Base-by-base conservation (phyloP, 2,113 vertebrate genomes). In the Zootoca vivipara region DNA sequence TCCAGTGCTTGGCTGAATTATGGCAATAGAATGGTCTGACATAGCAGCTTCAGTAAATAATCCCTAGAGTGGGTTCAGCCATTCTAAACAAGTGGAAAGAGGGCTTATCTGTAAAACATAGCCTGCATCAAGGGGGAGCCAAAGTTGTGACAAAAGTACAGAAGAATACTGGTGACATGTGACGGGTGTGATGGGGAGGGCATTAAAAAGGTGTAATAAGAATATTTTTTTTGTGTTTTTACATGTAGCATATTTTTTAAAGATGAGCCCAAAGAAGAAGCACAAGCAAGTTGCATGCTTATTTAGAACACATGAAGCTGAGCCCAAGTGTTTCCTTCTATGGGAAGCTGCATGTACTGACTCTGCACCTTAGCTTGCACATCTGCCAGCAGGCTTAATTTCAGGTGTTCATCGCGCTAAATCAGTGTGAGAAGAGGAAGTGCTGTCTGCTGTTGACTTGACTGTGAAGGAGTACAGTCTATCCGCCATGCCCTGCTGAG, bases 401-500 rank as follows among this genome's bases (percentile, higher is more conserved):
- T 81, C n/a, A 81, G 16, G 58, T 81, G 8, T 35, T 62, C 18
- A 5, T 62, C n/a, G 58, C 58, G 8, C 18, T 80, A 33, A 3
- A 20, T 62, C 10, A 35, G n/a, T 81, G 56, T 81, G 56, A 81
- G 7, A 81, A 81, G 9, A 81, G n/a, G 18, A 35, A 62, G 33
- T 74, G 8, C 35, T 5, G 7, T 33, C 16, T 83, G 65, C 64
- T 70, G 26, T 65, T 83, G 82, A 15, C 38, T 67, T 28, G 62
- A 42, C 5, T 15, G 35, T 83, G 78, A 88, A 85, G 20, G 75
- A 86, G 86, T 81, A 87, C 26, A 69, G 28, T 84, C 30, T 58
- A 3, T 83, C 69, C 85, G 22, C 75, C 67, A 35, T 80, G 58
- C 0, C 3, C 58, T 91, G 24, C 24, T 72, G 65, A 28, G 5